These are phyloP conservation scores for Cryptocephalus moraei DNA, from an alignment of 2,888 invertebrate species.

Conservation along the genomic window DNA sequence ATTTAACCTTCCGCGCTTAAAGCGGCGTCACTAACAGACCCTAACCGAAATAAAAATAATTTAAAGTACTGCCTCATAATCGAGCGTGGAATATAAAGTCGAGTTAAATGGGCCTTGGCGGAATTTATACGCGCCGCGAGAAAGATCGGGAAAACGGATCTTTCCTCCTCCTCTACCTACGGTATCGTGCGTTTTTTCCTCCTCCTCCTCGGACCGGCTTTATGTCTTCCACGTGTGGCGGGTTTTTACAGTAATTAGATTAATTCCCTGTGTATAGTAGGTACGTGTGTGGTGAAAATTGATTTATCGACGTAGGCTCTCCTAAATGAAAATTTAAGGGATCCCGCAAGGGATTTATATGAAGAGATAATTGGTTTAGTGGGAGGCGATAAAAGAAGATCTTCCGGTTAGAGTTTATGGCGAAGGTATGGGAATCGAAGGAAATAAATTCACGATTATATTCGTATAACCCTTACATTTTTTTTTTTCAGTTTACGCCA, in stretches of 20 bases:
- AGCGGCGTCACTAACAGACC: constrained; percentile 29
- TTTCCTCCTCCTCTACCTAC: constrained; percentile 9
- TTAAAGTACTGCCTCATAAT: constrained; percentile 26
- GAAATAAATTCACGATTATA: too few species aligned
- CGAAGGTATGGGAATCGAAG: too few species aligned
- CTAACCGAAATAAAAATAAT: constrained; percentile 28
- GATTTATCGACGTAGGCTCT: neutral
- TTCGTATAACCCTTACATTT: too few species aligned
- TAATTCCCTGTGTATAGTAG: neutral
- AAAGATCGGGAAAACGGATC: constrained; percentile 2
- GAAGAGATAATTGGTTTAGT: too few species aligned
- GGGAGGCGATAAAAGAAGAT: too few species aligned
- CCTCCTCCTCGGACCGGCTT: neutral
- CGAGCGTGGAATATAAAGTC: constrained; percentile 32
- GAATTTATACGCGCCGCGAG: constrained; percentile 24
- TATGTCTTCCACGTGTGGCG: neutral
- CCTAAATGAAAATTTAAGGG: too few species aligned
- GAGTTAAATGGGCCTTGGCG: constrained; percentile 24
- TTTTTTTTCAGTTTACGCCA: too few species aligned
- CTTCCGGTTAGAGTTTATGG: too few species aligned
- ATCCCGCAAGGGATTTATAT: too few species aligned
- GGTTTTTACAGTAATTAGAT: neutral
- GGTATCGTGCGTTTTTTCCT: neutral
- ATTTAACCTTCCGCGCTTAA: constrained; percentile 12
- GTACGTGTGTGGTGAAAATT: neutral